A percentile compares a stretch with the other conserved stretches of the same genome.
Conservation (phyloP, 2,113 vertebrate genomes). For the Rhynchopsitta pachyrhyncha region DNA sequence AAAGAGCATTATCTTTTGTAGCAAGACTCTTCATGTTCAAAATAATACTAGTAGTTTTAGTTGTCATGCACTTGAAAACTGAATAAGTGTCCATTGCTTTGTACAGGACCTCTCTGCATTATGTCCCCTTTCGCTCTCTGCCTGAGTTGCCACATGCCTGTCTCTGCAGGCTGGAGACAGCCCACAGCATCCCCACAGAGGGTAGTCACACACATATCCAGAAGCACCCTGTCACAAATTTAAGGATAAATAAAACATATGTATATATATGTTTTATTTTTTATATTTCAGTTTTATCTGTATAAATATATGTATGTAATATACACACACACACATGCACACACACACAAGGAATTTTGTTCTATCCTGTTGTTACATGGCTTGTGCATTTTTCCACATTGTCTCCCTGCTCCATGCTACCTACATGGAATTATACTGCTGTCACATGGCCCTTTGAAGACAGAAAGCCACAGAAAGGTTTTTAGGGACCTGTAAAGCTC, state of each 20-base stretch:
- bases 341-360: background rate
- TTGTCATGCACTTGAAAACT: background rate
- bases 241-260: background rate
- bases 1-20: background rate
- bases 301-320: background rate
- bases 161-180: background rate
- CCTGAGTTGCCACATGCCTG: no score
- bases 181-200: background rate
- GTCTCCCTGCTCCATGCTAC: background rate
- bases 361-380: background rate
- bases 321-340: rapidly evolving
- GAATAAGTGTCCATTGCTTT: background rate
- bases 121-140: background rate
- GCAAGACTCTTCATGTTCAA: background rate
- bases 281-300: background rate
- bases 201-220: background rate
- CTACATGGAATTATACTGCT: background rate
- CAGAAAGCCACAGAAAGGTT: background rate
- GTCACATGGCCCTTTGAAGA: background rate
- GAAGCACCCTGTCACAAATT: background rate
- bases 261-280: background rate
- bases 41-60: background rate
- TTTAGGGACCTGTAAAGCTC: background rate
- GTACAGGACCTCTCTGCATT: background rate
- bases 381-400: background rate